Percentiles rank a stretch among this genome's conserved stretches.
These are phyloP conservation scores for Leptatherina wallacei DNA, from an alignment of 2,797 vertebrate species.

Conservation along the genomic window DNA sequence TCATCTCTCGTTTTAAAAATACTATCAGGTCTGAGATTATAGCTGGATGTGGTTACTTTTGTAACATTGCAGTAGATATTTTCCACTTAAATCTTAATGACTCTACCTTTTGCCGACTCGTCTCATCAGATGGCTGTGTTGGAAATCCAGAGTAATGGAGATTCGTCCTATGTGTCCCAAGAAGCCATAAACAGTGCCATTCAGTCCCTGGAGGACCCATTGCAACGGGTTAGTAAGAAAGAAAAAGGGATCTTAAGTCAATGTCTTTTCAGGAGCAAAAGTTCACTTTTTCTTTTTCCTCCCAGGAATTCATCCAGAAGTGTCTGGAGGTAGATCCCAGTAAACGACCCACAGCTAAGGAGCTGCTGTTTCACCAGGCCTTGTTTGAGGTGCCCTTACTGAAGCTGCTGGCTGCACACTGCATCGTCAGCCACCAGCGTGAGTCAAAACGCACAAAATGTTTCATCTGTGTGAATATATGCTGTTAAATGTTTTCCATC, in stretches of 20 bases:
- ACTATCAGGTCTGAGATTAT: not conserved
- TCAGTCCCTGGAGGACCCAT: conserved; percentile 93
- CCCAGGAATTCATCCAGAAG: conserved; percentile 97
- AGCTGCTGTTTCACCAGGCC: conserved; percentile 95
- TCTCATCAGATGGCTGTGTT: conserved; percentile 93
- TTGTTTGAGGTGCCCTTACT: conserved; percentile 97
- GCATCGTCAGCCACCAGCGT: conserved; percentile 97
- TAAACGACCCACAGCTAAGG: conserved; percentile 92
- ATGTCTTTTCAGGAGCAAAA: not conserved
- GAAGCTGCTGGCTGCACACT: conserved; percentile 96
- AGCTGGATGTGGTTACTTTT: not conserved
- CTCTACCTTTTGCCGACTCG: conserved; percentile 1
- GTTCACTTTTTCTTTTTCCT: not conserved
- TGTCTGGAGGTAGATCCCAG: conserved; percentile 94
- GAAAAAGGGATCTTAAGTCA: not conserved
- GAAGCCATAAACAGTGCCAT: conserved; percentile 99
- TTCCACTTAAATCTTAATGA: conserved; percentile 3
- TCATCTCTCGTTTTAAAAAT: conserved; percentile 3
- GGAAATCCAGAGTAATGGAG: conserved; percentile 98
- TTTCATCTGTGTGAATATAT: not conserved
- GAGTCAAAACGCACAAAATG: conserved; percentile 68
- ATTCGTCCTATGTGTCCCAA: conserved; percentile 96
- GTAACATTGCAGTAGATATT: not conserved
- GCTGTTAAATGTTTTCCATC: not conserved
- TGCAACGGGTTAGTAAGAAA: conserved; percentile 76